Evolutionary conservation across 2,888 invertebrate species (phyloP).

Genomic region (Harmothoe impar): DNA sequence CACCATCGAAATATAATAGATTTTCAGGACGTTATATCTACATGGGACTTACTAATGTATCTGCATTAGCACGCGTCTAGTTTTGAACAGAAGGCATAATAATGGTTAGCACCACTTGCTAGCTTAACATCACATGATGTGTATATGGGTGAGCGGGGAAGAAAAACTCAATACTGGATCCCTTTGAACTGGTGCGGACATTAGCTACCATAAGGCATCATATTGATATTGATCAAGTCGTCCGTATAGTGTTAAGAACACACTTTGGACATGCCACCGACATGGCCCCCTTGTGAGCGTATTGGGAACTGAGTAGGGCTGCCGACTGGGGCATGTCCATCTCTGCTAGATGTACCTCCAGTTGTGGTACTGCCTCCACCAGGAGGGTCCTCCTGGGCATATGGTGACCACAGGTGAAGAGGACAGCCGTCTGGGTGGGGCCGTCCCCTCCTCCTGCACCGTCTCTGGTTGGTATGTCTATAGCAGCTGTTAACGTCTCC

Average conservation of each 20-base stretch:
- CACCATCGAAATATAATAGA: no score
- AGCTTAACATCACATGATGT: no score
- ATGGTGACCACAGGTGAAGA: slow-evolving; percentile 81
- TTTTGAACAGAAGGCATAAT: no score
- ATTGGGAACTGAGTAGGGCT: slow-evolving; percentile 75
- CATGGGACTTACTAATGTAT: no score
- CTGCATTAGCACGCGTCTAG: no score
- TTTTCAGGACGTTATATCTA: no score
- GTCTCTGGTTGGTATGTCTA: background rate
- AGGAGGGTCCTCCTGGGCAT: slow-evolving; percentile 73
- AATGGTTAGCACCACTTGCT: no score
- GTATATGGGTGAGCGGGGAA: no score
- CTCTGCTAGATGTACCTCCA: slow-evolving; percentile 72
- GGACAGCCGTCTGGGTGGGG: slow-evolving; percentile 68
- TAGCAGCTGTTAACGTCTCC: slow-evolving; percentile 73
- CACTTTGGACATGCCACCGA: slow-evolving; percentile 80
- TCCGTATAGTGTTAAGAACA: slow-evolving; percentile 69
- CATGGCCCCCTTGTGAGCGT: slow-evolving; percentile 72
- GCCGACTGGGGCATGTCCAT: slow-evolving; percentile 71
- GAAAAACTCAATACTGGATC: no score
- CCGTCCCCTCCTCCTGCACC: background rate
- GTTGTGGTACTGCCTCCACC: slow-evolving; percentile 72
- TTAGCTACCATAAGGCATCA: no score
- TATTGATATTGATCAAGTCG: background rate
- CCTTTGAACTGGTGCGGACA: no score